These are phyloP conservation scores for Motacilla tschutschensis DNA, from an alignment of 2,113 vertebrate genomes.

Conservation along the genomic window DNA sequence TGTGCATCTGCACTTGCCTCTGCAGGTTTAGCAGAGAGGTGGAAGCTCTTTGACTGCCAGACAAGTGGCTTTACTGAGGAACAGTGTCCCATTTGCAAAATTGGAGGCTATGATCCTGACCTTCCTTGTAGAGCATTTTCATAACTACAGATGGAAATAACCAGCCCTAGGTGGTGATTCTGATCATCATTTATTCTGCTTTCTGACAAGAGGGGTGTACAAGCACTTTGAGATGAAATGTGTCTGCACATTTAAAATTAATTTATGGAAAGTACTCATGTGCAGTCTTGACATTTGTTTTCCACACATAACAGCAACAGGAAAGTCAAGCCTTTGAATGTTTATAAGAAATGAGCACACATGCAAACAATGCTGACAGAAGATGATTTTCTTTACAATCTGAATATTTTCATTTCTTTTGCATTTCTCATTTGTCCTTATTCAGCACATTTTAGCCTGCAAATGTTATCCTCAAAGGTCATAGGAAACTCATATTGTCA, in stretches of 20 bases:
- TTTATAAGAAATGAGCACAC: conserved; percentile 18
- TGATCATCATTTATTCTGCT: conserved; percentile 23
- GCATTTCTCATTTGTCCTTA: conserved; percentile 10
- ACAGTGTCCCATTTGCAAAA: neutral
- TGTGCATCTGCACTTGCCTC: neutral
- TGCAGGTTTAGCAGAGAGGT: neutral
- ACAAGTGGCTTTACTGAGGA: conserved; percentile 1
- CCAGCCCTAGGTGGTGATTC: neutral
- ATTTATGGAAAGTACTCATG: conserved; percentile 37
- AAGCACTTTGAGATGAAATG: conserved; percentile 7
- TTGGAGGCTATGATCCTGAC: neutral
- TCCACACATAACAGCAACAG: neutral
- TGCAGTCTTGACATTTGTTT: conserved; percentile 42
- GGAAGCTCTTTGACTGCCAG: neutral
- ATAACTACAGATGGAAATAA: neutral
- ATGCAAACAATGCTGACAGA: conserved; percentile 24
- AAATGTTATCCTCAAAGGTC: neutral
- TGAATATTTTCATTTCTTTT: conserved; percentile 11
- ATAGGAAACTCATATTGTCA: neutral
- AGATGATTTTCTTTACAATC: conserved; percentile 13
- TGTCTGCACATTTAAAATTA: conserved; percentile 32
- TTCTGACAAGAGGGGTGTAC: neutral
- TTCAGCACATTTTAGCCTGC: conserved; percentile 16
- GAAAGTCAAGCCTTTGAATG: conserved; percentile 17
- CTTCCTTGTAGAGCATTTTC: neutral